phyloP scores from a whole-genome alignment of 2,797 vertebrate genomes.

The Yasuhikotakia modesta region DNA sequence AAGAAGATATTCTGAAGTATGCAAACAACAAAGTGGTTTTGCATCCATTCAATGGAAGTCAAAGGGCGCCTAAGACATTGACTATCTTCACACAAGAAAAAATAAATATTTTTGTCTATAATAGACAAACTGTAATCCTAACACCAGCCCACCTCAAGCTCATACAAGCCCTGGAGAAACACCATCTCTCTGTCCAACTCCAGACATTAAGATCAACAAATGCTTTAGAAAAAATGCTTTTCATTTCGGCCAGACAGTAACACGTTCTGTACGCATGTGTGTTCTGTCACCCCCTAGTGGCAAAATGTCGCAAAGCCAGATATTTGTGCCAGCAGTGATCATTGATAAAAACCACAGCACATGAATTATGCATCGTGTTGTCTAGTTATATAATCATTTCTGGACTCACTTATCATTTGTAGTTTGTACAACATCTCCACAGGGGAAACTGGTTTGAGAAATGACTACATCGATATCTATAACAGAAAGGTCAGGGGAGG shows the following conservation, averaged over 20 bases:
- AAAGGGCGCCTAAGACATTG: too few species aligned
- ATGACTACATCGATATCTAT: conserved; percentile 3
- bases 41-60: too few species aligned
- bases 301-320: conserved; percentile 44
- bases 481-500: conserved; percentile 2
- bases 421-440: conserved; percentile 3
- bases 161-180: background rate
- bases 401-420: conserved; percentile 17
- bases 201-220: conserved; percentile 46
- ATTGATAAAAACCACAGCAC: conserved; percentile 36
- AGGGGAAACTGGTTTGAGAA: conserved; percentile 2
- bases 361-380: conserved; percentile 46
- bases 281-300: conserved; percentile 77
- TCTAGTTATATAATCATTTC: conserved; percentile 40
- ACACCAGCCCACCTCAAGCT: background rate
- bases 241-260: conserved; percentile 34
- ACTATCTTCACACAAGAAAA: too few species aligned
- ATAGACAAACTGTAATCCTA: too few species aligned
- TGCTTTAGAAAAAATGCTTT: conserved; percentile 31
- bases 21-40: too few species aligned
- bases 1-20: too few species aligned
- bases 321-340: conserved; percentile 40
- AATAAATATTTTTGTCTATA: too few species aligned
- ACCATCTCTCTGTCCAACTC: conserved; percentile 11
- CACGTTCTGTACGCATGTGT: conserved; percentile 64